These are phyloP conservation scores for Neoascia interrupta DNA, from an alignment of 2,888 invertebrate species.

Conservation along the genomic window DNA sequence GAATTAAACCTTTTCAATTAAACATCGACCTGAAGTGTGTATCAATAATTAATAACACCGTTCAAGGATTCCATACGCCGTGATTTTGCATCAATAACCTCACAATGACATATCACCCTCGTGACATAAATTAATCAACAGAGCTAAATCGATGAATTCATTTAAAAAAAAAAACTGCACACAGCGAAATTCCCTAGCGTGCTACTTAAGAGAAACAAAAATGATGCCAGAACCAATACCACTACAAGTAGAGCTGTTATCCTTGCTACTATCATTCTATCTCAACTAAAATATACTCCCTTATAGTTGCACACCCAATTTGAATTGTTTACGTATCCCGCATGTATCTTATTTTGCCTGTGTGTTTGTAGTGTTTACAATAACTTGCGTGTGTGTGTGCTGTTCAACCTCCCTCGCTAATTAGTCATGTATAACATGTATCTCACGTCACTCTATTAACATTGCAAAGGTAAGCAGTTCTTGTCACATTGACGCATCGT, in stretches of 20 bases:
- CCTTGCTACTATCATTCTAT: conserved; percentile 54
- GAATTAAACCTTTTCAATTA: too few relatives aligned
- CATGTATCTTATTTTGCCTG: conserved; percentile 22
- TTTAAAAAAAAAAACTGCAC: conserved; percentile 54
- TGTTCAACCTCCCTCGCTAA: conserved; percentile 37
- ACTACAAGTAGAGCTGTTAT: conserved; percentile 2
- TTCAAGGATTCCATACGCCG: not conserved
- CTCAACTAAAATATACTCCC: conserved; percentile 50
- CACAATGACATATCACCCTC: conserved; percentile 41
- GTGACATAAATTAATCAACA: conserved; percentile 60
- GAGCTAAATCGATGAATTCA: conserved; percentile 62
- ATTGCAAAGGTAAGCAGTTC: conserved; percentile 6
- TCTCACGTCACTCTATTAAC: too few relatives aligned
- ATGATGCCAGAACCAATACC: not conserved
- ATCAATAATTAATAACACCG: conserved; percentile 34
- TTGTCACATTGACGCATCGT: not conserved
- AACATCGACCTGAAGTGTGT: too few relatives aligned
- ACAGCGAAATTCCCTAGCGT: conserved; percentile 40
- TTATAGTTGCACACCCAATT: conserved; percentile 42
- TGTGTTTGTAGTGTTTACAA: too few relatives aligned
- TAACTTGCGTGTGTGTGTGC: not conserved
- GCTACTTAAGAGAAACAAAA: conserved; percentile 15
- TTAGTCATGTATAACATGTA: conserved; percentile 48
- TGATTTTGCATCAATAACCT: conserved; percentile 36
- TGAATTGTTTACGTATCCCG: conserved; percentile 16